Conservation (phyloP, 64 coral and sea anemone genomes). For the Acropora tenuis region DNA sequence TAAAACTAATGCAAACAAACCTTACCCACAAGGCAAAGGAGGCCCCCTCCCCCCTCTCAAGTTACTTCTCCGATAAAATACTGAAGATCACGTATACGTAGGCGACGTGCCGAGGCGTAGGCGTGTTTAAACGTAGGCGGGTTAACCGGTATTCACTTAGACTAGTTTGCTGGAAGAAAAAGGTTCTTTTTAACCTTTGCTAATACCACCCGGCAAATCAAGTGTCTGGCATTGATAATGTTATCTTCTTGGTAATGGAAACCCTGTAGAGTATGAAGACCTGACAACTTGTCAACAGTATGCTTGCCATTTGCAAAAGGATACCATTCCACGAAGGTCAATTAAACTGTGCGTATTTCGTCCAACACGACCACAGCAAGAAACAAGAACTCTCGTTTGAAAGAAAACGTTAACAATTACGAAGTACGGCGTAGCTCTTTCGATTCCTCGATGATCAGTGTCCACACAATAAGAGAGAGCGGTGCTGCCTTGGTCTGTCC, state of each 20-base stretch:
- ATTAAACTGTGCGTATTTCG: not conserved
- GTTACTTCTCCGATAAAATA: too few relatives aligned
- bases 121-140: too few relatives aligned
- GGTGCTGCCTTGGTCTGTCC: slow-evolving; percentile 3
- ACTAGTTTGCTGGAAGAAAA: not conserved
- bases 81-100: too few relatives aligned
- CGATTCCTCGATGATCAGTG: not conserved
- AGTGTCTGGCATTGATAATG: slow-evolving; percentile 7
- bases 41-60: too few relatives aligned
- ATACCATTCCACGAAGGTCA: slow-evolving; percentile 19
- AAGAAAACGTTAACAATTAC: slow-evolving; percentile 17
- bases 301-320: slow-evolving; percentile 23
- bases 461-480: slow-evolving; percentile 28
- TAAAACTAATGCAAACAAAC: too few relatives aligned
- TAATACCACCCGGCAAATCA: slow-evolving; percentile 30
- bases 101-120: too few relatives aligned
- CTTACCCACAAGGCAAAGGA: too few relatives aligned
- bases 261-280: slow-evolving; percentile 18
- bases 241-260: slow-evolving; percentile 16
- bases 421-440: not conserved
- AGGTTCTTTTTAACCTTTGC: slow-evolving; percentile 1
- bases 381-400: slow-evolving; percentile 1
- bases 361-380: not conserved
- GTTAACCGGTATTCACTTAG: not conserved
- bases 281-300: not conserved